Conservation (phyloP, 2,113 vertebrate species). For the Ctenodactylus gundi region DNA sequence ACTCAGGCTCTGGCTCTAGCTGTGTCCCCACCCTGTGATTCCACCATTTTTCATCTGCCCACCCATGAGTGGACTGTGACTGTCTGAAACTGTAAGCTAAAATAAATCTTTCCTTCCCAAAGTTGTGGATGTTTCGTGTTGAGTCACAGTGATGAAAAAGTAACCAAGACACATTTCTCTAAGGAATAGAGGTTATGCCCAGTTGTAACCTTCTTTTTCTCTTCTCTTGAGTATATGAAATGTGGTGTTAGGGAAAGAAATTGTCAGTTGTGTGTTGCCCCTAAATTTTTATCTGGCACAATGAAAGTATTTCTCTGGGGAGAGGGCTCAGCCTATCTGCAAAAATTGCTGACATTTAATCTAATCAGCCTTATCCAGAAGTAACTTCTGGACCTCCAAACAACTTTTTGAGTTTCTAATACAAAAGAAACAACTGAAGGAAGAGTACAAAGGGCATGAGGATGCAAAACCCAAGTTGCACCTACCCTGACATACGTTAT, state of each 20-base stretch:
- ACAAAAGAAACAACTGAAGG: neutral
- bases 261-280: neutral
- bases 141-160: no score
- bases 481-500: no score
- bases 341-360: neutral
- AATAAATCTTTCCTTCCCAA: no score
- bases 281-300: neutral
- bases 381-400: neutral
- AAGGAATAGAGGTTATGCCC: neutral
- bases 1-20: no score
- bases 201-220: no score
- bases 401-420: neutral
- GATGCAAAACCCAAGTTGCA: neutral
- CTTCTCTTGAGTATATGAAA: neutral
- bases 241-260: neutral
- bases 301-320: neutral
- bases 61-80: no score
- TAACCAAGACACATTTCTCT: no score
- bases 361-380: neutral
- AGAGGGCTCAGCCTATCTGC: neutral
- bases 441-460: neutral
- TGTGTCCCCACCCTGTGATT: no score
- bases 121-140: no score
- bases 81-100: no score
- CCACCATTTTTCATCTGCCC: no score